phyloP scores from a whole-genome alignment of 2,888 invertebrate genomes.

The Campoletis raptor region DNA sequence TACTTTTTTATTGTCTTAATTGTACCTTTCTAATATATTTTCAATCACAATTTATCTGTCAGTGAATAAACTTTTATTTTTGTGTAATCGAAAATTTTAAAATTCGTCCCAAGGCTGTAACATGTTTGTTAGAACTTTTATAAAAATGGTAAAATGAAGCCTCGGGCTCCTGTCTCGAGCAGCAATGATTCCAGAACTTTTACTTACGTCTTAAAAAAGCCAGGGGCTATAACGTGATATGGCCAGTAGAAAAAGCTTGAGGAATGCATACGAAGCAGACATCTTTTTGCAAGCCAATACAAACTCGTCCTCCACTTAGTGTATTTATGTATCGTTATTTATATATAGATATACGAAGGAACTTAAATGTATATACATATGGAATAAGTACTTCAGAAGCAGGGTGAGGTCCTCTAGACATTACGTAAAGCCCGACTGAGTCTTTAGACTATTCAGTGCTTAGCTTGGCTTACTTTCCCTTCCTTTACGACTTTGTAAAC shows the following conservation, averaged over 20 bases:
- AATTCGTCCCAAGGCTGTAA: neutral
- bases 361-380: constrained; percentile 9
- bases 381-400: constrained; percentile 50
- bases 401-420: constrained; percentile 66
- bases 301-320: constrained; percentile 13
- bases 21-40: neutral
- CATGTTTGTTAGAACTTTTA: neutral
- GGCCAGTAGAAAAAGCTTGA: constrained; percentile 34
- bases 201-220: constrained; percentile 25
- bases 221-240: constrained; percentile 21
- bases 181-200: constrained; percentile 32
- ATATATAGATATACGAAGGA: neutral
- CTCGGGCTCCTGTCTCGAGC: neutral
- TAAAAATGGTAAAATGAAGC: neutral
- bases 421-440: constrained; percentile 78
- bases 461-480: constrained; percentile 82
- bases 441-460: constrained; percentile 72
- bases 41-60: neutral
- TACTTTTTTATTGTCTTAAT: neutral
- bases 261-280: constrained; percentile 35
- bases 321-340: constrained; percentile 18
- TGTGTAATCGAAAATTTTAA: neutral
- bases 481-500: constrained; percentile 79
- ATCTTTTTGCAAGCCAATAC: neutral
- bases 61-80: neutral